Conservation (phyloP, 1,140 invertebrate genomes). For the Drosophila kikkawai region DNA sequence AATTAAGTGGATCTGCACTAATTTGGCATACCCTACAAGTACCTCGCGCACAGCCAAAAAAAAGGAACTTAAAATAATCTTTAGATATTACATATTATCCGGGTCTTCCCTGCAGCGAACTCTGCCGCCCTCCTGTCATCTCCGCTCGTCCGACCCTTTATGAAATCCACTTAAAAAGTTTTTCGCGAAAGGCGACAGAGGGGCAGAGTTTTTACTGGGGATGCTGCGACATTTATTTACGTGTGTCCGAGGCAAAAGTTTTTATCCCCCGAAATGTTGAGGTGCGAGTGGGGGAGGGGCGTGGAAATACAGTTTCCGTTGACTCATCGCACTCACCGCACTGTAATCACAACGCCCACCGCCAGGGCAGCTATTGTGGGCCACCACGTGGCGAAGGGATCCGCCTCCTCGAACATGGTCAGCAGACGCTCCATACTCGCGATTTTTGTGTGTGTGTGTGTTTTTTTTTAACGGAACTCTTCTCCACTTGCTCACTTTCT, state of each 20-base stretch:
- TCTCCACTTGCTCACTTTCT: constrained; percentile 17
- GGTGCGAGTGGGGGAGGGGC: neutral
- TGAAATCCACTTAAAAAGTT: constrained; percentile 82
- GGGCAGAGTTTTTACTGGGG: constrained; percentile 55
- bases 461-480: neutral
- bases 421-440: constrained; percentile 65
- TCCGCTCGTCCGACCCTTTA: constrained; percentile 33
- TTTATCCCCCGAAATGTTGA: constrained; percentile 45
- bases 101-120: constrained; percentile 23
- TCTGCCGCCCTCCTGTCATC: constrained; percentile 3
- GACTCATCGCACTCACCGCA: constrained; percentile 78
- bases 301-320: constrained; percentile 47
- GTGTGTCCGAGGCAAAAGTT: constrained; percentile 69
- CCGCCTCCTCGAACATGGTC: constrained; percentile 79
- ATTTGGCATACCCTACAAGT: neutral
- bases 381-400: constrained; percentile 85
- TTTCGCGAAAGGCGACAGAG: constrained; percentile 43
- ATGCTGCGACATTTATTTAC: constrained; percentile 70
- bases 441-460: neutral
- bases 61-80: constrained; percentile 56
- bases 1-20: neutral
- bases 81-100: constrained; percentile 79
- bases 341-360: constrained; percentile 77
- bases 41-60: constrained; percentile 2
- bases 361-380: constrained; percentile 77